Percentiles rank a stretch among this genome's conserved stretches.
Evolutionary conservation across 2,113 vertebrate genomes (phyloP).

Genomic region (Tachysurus vachellii): DNA sequence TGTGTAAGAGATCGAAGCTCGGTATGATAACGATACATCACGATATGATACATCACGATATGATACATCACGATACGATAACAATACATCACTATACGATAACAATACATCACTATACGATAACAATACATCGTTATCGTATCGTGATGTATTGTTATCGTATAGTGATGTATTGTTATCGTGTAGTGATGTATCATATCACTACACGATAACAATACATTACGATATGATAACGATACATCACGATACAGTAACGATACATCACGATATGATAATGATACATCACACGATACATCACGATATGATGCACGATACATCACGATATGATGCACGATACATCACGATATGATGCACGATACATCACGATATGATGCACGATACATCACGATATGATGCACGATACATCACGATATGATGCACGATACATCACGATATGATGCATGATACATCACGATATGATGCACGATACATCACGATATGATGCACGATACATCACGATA

Average conservation of each 20-base stretch:
- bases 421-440: background rate
- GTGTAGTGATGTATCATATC: no score
- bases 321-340: background rate
- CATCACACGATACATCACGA: background rate
- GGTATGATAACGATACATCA: background rate
- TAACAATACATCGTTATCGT: no score
- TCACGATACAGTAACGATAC: background rate
- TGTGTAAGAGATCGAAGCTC: background rate
- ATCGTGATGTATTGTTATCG: no score
- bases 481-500: background rate
- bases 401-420: background rate
- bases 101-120: no score
- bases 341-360: background rate
- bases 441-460: no score
- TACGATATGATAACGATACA: background rate
- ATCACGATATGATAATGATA: background rate
- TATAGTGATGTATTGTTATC: no score
- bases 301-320: background rate
- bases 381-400: background rate
- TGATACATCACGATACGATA: background rate
- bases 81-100: no score
- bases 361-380: background rate
- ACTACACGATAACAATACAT: background rate
- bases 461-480: background rate
- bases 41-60: background rate